Evolutionary conservation across 2,113 vertebrate genomes (phyloP).

Genomic region (Danionella cerebrum): DNA sequence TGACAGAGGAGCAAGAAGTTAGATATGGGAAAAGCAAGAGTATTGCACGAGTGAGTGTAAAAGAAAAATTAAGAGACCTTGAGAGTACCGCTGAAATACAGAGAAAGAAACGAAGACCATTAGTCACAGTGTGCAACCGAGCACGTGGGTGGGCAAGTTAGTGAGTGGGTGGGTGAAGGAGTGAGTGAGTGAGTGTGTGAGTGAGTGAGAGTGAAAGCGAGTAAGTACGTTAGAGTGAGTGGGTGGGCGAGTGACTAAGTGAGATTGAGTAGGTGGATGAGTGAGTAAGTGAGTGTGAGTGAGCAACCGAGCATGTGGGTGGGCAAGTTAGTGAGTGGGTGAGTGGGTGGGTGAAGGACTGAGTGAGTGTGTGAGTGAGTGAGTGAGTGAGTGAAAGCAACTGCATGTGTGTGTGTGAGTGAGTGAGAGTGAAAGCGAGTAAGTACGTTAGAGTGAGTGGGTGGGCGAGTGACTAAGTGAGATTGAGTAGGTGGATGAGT

Average conservation of each 20-base stretch:
- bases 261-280: too few relatives aligned
- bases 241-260: neutral
- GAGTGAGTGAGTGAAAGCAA: constrained; percentile 53
- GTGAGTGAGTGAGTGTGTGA: too few relatives aligned
- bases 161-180: too few relatives aligned
- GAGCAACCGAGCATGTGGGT: neutral
- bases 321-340: too few relatives aligned
- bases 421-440: constrained; percentile 66
- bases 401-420: neutral
- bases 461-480: neutral
- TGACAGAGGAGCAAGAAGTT: neutral
- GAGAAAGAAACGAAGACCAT: too few relatives aligned
- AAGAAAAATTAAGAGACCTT: too few relatives aligned
- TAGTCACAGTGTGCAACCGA: too few relatives aligned
- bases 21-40: too few relatives aligned
- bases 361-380: constrained; percentile 68
- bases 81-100: too few relatives aligned
- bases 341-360: too few relatives aligned
- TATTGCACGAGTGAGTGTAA: too few relatives aligned
- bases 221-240: neutral
- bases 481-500: neutral
- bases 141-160: too few relatives aligned
- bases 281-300: neutral
- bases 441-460: neutral
- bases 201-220: neutral